phyloP scores from a whole-genome alignment of 2,888 invertebrate genomes.

The Drosophila nr. fundita region DNA sequence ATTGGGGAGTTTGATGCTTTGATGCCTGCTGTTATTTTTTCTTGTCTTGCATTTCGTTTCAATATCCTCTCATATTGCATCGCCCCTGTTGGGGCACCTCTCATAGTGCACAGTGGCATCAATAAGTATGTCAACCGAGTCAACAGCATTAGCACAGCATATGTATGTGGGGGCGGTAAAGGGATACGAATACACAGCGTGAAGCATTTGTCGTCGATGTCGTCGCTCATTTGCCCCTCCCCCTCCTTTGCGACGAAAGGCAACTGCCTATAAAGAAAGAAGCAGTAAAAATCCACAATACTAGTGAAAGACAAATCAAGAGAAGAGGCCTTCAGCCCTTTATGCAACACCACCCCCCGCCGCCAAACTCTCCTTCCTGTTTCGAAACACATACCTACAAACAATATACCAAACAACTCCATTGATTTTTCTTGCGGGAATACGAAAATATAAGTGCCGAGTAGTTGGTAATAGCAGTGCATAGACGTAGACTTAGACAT shows the following conservation, averaged over 20 bases:
- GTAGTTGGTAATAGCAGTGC: conserved; percentile 29
- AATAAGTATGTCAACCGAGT: conserved; percentile 71
- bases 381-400: conserved; percentile 26
- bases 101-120: conserved; percentile 53
- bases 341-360: neutral
- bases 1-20: neutral
- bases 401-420: conserved; percentile 78
- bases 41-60: conserved; percentile 37
- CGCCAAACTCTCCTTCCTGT: neutral
- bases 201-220: conserved; percentile 59
- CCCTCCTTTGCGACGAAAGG: conserved; percentile 1
- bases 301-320: conserved; percentile 57
- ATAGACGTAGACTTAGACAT: conserved; percentile 51
- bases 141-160: conserved; percentile 53
- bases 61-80: conserved; percentile 42
- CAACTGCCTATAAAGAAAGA: conserved; percentile 33
- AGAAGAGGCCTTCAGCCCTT: conserved; percentile 43
- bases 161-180: conserved; percentile 1
- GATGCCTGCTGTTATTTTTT: conserved; percentile 37
- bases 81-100: conserved; percentile 3
- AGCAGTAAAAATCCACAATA: conserved; percentile 31
- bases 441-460: conserved; percentile 54
- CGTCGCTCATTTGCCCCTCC: conserved; percentile 63
- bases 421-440: conserved; percentile 80
- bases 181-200: conserved; percentile 11